Base-by-base conservation (phyloP, 1,140 invertebrate genomes). In the Asbolus verrucosus region DNA sequence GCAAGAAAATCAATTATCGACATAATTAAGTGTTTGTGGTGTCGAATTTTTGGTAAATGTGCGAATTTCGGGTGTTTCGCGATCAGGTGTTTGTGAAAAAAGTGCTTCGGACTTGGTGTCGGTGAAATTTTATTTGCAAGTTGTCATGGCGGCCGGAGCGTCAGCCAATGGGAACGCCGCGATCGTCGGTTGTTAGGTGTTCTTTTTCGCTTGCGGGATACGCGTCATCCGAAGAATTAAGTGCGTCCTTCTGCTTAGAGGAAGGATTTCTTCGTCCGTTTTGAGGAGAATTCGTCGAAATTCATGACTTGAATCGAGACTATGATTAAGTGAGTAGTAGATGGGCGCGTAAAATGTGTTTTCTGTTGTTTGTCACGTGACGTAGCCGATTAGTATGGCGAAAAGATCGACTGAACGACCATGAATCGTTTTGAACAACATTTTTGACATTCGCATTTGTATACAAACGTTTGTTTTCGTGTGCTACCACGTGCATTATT, bases 361-460 rank as follows among this genome's bases (percentile, higher is more conserved):
- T 73, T 76, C 73, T 78, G 73, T 81, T 77, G 81, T 79, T 82
- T 80, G 81, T 87, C 86, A 87, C 86, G 86, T 87, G 86, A 88
- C 83, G 81, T 77, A 80, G 77, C 75, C 77, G 79, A 81, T 83
- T 77, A 75, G 86, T 87, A 87, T 86, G 85, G 85, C 85, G 86
- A 85, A 85, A 87, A 84, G 81, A 82, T 82, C 80, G 81, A 81
- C 77, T 80, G 61, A 80, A 82, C 81, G 82, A 85, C 84, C 82
- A 84, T 85, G 82, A 82, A 80, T 81, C 80, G 81, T 79, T 82
- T 82, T 82, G 81, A 81, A 82, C 84, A 78, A 82, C 33, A 81
- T 79, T 83, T 82, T 81, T 85, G 84, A 86, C 84, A 84, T 83
- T 84, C 81, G 78, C 83, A 83, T 87, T 87, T 87, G 86, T 87